Evolutionary conservation across 1,140 invertebrate species (phyloP).

Genomic region (Brachionus manjavacas): DNA sequence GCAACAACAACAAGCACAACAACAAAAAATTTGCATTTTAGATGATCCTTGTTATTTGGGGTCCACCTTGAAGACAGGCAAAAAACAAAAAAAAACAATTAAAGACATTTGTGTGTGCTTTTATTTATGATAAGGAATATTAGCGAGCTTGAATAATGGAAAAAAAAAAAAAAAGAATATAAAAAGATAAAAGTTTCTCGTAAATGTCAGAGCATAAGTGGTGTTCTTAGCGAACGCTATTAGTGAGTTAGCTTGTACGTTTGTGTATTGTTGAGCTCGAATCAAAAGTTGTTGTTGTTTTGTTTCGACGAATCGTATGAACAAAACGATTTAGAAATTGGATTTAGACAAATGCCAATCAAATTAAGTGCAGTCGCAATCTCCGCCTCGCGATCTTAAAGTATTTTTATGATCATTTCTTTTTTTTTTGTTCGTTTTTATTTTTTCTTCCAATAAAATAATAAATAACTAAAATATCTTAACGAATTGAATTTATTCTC

Average conservation of each 20-base stretch:
- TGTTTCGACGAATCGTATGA: neutral
- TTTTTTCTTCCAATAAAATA: constrained; percentile 3
- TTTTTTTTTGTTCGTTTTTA: constrained; percentile 20
- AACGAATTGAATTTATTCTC: constrained; percentile 14
- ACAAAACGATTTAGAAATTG: neutral
- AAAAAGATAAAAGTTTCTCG: neutral
- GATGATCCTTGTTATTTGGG: constrained; percentile 19
- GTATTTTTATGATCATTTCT: constrained; percentile 35
- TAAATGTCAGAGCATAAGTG: constrained; percentile 19
- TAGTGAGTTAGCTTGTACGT: neutral
- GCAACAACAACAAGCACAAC: neutral
- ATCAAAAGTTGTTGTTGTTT: neutral
- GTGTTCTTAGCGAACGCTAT: neutral
- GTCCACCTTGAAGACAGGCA: neutral
- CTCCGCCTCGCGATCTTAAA: constrained; percentile 13
- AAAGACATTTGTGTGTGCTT: constrained; percentile 20
- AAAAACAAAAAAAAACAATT: neutral
- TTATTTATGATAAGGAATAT: neutral
- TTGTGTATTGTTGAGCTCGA: neutral
- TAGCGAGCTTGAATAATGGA: constrained; percentile 25
- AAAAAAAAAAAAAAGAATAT: neutral
- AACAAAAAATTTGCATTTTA: constrained; percentile 1
- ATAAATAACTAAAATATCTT: constrained; percentile 5
- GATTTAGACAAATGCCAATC: neutral
- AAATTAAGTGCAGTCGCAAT: neutral